Conservation (phyloP, 2,113 vertebrate species). For the Pithys albifrons region DNA sequence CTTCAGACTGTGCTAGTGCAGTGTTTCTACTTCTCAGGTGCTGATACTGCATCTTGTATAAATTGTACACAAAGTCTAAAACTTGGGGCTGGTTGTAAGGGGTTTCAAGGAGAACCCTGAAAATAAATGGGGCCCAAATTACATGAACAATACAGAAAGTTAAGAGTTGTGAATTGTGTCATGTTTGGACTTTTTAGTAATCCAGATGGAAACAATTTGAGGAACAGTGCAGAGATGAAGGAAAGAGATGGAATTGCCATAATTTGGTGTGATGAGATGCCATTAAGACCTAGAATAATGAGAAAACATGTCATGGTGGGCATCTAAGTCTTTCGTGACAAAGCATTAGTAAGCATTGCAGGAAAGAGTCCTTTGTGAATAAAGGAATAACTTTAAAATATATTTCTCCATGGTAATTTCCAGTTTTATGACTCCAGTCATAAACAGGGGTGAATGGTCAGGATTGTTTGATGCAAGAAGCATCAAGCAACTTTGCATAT, state of each 20-base stretch:
- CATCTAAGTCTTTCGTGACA: neutral
- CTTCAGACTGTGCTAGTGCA: neutral
- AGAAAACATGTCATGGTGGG: neutral
- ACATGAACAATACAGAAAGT: neutral
- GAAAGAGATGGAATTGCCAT: neutral
- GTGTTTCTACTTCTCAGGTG: neutral
- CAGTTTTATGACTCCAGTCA: neutral
- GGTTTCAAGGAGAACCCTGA: neutral
- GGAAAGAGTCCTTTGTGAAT: neutral
- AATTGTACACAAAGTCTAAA: neutral
- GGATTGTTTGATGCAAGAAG: neutral
- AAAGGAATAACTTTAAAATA: neutral
- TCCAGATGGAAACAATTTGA: neutral
- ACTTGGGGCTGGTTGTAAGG: neutral
- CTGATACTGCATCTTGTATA: neutral
- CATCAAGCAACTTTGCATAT: neutral
- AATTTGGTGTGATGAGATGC: neutral
- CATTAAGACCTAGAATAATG: neutral
- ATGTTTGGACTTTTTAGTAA: neutral
- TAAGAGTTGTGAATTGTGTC: neutral
- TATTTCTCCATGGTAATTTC: neutral
- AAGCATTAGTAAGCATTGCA: neutral
- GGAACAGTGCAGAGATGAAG: neutral
- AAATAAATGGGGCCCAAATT: neutral
- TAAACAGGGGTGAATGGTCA: neutral